Evolutionary conservation across 2,113 vertebrate species (phyloP).

Genomic region (Podilymbus podiceps): DNA sequence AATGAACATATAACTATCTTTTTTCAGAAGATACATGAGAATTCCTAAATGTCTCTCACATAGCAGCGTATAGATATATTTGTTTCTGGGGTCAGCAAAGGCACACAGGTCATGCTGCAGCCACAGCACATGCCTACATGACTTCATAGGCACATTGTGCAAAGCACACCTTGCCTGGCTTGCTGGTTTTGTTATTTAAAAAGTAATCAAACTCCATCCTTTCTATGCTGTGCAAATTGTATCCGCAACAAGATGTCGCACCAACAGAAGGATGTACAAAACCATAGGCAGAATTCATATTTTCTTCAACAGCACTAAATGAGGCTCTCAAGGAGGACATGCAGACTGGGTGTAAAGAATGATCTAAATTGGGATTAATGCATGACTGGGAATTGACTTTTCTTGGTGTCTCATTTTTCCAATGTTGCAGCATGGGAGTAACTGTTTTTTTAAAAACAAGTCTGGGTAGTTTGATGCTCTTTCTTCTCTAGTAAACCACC

Average conservation of each 20-base stretch:
- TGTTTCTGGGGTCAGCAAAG: background rate
- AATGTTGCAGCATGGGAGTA: background rate
- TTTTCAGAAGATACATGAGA: background rate
- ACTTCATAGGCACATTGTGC: background rate
- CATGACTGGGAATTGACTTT: background rate
- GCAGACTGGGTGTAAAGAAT: background rate
- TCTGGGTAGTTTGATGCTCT: background rate
- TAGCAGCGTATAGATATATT: background rate
- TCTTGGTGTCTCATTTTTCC: background rate
- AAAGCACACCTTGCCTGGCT: background rate
- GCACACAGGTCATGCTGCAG: background rate
- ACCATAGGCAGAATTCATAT: background rate
- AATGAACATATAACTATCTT: background rate
- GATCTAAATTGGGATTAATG: background rate
- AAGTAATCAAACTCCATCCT: background rate
- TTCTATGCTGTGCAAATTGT: rapidly evolving
- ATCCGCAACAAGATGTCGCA: background rate
- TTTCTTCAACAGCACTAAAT: background rate
- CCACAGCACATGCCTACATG: background rate
- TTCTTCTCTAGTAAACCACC: background rate
- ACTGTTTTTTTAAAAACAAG: background rate
- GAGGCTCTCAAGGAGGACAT: background rate
- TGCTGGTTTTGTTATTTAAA: background rate
- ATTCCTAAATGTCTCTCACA: background rate
- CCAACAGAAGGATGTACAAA: background rate